Base-by-base conservation (phyloP, 2,888 invertebrate species). In the Habroteleia sp. region DNA sequence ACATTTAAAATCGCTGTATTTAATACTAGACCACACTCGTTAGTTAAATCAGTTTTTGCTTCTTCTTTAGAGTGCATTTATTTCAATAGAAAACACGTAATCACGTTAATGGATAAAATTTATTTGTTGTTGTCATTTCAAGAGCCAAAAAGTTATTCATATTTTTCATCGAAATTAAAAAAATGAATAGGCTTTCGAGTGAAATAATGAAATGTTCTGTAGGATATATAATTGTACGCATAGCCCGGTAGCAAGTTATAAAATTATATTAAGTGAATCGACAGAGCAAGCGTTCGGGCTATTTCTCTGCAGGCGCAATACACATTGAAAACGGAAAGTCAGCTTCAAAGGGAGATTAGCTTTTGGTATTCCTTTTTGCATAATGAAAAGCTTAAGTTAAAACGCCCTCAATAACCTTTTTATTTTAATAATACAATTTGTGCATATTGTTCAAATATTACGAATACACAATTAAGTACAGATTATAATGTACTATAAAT, bases 241-340 rank as follows among this genome's bases (percentile, higher is more conserved):
- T 11, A 52, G 62, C n/a, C n/a, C 48, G 29, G 60, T 25, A 56
- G 74, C 48, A 63, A 74, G 68, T 46, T 68, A 56, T 56, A 68
- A 63, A 74, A 74, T 74, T 74, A 66, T 66, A 74, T 74, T 62
- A 74, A 74, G 62, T 60, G 66, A 74, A 68, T 74, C 66, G 74
- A 72, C 72, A 65, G 72, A 74, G 54, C 52, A 46, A 68, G 60
- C 74, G 66, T 66, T 62, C 46, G 62, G 54, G 74, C 66, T 74
- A 74, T 74, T 69, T 74, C 74, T 74, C 68, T 66, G 23, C 56
- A 68, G 41, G 56, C 65, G 68, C 58, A 46, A 60, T 74, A 63
- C 50, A 68, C 65, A 68, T 42, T 58, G 68, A 58, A 74, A 74
- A 74, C 63, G 74, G 42, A 58, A 74, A 69, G 74, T 74, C 50